phyloP scores from a whole-genome alignment of 2,888 invertebrate genomes.

The Liodrosophila aerea region DNA sequence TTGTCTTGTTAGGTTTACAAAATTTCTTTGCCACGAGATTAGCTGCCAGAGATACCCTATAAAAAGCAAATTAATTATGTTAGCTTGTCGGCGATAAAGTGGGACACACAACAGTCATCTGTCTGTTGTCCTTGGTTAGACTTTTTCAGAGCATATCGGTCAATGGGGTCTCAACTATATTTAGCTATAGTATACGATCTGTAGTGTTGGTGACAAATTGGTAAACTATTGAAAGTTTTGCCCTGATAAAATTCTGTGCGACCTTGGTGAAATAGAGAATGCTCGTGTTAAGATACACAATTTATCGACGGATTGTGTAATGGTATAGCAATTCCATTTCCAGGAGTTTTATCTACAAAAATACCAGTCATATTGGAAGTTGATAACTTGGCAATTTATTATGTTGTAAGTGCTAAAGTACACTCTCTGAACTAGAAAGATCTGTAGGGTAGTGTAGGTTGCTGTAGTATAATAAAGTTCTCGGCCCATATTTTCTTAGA shows the following conservation, averaged over 20 bases:
- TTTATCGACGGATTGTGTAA: conserved; percentile 24
- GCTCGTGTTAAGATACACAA: conserved; percentile 8
- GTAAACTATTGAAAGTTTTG: neutral
- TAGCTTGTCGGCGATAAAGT: conserved; percentile 11
- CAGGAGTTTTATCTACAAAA: neutral
- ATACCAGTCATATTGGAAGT: no score
- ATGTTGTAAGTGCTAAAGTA: neutral
- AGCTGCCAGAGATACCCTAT: conserved; percentile 38
- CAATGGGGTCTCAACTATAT: conserved; percentile 24
- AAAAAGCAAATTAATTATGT: conserved; percentile 49
- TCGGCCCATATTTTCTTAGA: no score
- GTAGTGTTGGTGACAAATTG: neutral
- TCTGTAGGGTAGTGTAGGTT: no score
- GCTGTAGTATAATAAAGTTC: no score
- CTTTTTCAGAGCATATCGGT: conserved; percentile 42
- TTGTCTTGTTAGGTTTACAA: conserved; percentile 31
- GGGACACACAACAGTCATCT: neutral
- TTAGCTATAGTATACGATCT: neutral
- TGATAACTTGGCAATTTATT: no score
- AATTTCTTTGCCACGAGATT: conserved; percentile 34
- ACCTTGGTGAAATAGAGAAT: conserved; percentile 22
- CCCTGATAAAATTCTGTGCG: neutral
- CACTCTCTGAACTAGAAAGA: no score
- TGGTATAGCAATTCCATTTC: neutral
- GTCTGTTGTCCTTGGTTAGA: conserved; percentile 52